A percentile compares a stretch with the other conserved stretches of the same genome.
These are phyloP conservation scores for Cydia strobilella DNA, from an alignment of 1,140 invertebrate species.

Conservation along the genomic window DNA sequence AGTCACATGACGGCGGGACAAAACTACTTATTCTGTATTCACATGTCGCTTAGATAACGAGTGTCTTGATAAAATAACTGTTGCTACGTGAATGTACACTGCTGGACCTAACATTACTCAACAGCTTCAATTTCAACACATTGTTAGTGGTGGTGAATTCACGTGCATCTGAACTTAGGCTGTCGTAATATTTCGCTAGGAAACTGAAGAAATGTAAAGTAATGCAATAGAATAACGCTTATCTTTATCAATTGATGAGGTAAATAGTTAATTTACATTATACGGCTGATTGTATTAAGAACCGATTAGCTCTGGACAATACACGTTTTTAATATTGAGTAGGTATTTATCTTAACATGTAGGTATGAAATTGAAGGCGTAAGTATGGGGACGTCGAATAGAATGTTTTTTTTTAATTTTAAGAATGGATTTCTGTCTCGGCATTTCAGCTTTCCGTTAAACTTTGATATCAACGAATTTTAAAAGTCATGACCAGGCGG, in stretches of 20 bases:
- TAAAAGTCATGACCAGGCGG: constrained; percentile 5
- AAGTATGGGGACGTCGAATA: not conserved
- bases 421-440: not conserved
- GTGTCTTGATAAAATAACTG: not conserved
- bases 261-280: not conserved
- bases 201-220: constrained; percentile 4
- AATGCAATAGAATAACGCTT: constrained; percentile 1
- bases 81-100: not conserved
- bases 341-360: not conserved
- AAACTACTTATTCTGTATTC: not conserved
- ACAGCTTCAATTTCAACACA: not conserved
- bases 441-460: not conserved
- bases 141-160: not conserved
- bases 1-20: not conserved
- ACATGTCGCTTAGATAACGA: not conserved
- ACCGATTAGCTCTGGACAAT: not conserved
- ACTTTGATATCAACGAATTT: not conserved
- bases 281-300: not conserved
- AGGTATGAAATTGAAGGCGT: too few species aligned
- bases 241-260: not conserved
- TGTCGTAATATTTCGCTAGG: not conserved
- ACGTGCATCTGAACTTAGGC: not conserved
- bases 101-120: not conserved
- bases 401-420: not conserved
- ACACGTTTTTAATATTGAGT: not conserved